Conservation (phyloP, 2,113 vertebrate genomes). For the Tringa solitaria region DNA sequence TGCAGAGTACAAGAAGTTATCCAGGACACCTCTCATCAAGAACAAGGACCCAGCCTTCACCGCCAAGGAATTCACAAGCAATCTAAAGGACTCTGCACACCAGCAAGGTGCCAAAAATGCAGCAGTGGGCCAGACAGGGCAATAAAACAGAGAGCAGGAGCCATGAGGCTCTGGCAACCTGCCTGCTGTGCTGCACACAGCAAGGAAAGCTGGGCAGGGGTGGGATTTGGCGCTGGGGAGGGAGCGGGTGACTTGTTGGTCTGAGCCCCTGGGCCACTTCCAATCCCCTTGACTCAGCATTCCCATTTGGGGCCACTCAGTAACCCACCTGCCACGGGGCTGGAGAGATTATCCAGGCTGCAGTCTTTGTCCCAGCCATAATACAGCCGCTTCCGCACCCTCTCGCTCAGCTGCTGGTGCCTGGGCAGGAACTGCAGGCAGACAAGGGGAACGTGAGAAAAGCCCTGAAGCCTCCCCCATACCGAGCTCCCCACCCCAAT, state of each 20-base stretch:
- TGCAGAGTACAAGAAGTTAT: not conserved
- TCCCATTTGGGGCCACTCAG: not conserved
- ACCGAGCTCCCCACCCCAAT: accelerated
- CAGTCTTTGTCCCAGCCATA: slow-evolving; percentile 91
- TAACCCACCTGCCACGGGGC: slow-evolving; percentile 89
- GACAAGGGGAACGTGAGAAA: not conserved
- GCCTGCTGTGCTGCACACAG: not conserved
- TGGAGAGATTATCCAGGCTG: slow-evolving; percentile 88
- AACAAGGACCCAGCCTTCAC: not conserved
- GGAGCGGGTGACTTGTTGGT: not conserved
- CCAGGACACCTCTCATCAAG: not conserved
- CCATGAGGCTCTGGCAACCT: not conserved
- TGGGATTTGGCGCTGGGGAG: slow-evolving; percentile 16
- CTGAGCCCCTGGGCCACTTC: not conserved
- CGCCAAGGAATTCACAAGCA: not conserved
- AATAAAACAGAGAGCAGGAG: not conserved
- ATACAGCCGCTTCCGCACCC: slow-evolving; percentile 89
- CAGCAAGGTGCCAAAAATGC: not conserved
- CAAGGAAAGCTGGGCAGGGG: not conserved
- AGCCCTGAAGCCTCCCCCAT: accelerated
- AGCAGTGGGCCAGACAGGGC: not conserved
- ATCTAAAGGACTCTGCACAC: not conserved
- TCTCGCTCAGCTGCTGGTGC: slow-evolving; percentile 88
- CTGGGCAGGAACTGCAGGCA: slow-evolving; percentile 86
- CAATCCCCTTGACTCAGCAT: slow-evolving; percentile 31